These are phyloP conservation scores for Philypnodon macrostomus DNA, from an alignment of 2,797 vertebrate genomes.

Conservation along the genomic window DNA sequence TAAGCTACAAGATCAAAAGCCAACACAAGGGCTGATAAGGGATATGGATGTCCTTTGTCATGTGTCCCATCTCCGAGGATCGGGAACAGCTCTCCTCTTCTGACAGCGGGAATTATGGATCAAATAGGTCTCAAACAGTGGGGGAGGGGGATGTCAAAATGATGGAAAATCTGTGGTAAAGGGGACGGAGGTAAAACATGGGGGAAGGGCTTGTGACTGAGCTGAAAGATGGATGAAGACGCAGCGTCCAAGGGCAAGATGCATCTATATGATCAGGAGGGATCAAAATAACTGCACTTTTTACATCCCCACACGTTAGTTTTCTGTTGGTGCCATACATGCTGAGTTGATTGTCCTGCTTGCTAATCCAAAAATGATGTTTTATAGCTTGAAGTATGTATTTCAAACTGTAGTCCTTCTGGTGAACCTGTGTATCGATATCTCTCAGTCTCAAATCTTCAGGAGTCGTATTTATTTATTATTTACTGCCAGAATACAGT, in stretches of 20 bases:
- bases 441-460: too few relatives aligned
- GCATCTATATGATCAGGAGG: too few relatives aligned
- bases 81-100: conserved; percentile 26
- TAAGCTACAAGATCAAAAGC: conserved; percentile 23
- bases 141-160: conserved; percentile 25
- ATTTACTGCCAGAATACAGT: too few relatives aligned
- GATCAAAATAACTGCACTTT: too few relatives aligned
- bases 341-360: too few relatives aligned
- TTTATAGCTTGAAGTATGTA: too few relatives aligned
- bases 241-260: conserved; percentile 16
- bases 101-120: conserved; percentile 55
- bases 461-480: too few relatives aligned
- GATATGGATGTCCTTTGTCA: conserved; percentile 13
- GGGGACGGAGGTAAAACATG: conserved; percentile 15
- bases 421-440: too few relatives aligned
- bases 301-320: too few relatives aligned
- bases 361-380: too few relatives aligned
- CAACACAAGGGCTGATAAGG: conserved; percentile 9
- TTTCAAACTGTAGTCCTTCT: too few relatives aligned
- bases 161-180: conserved; percentile 47
- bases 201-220: conserved; percentile 9
- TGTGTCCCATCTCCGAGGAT: conserved; percentile 14
- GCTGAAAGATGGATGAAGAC: conserved; percentile 28
- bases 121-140: conserved; percentile 41
- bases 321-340: too few relatives aligned